These are phyloP conservation scores for Elephantulus edwardii DNA, from an alignment of 2,113 vertebrate species.

Conservation along the genomic window DNA sequence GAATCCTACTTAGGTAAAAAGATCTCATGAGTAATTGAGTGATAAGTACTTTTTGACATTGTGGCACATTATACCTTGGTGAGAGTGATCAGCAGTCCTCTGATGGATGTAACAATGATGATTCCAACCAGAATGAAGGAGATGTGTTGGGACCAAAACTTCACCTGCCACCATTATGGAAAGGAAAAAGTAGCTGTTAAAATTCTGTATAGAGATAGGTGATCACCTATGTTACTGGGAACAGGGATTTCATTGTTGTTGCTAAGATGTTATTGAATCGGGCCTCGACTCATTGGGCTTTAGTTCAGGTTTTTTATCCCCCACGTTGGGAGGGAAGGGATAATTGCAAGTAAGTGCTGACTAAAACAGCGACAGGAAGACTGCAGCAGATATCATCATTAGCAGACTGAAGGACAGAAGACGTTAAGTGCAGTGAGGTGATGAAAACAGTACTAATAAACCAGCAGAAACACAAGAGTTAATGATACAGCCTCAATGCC, in stretches of 20 bases:
- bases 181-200: not conserved
- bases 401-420: not conserved
- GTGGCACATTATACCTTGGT: constrained; percentile 90
- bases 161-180: constrained; percentile 87
- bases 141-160: constrained; percentile 99
- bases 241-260: not conserved
- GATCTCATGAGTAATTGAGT: not conserved
- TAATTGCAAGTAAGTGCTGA: not conserved
- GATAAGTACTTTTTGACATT: not conserved
- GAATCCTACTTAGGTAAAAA: not conserved
- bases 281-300: not conserved
- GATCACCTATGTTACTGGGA: not conserved
- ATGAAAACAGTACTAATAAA: not conserved
- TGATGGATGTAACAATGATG: constrained; percentile 98
- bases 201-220: not conserved
- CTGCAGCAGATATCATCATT: not conserved
- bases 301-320: not conserved
- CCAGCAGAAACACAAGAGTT: not conserved
- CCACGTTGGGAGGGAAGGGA: not conserved
- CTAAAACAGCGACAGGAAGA: not conserved
- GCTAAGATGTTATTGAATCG: no score
- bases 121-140: constrained; percentile 99
- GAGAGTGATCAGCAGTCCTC: constrained; percentile 96
- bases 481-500: not conserved
- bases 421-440: not conserved